Evolutionary conservation across 1,140 invertebrate species (phyloP), one percentile per base, ranked within the genome.

Genomic region (Heliconius nattereri): DNA sequence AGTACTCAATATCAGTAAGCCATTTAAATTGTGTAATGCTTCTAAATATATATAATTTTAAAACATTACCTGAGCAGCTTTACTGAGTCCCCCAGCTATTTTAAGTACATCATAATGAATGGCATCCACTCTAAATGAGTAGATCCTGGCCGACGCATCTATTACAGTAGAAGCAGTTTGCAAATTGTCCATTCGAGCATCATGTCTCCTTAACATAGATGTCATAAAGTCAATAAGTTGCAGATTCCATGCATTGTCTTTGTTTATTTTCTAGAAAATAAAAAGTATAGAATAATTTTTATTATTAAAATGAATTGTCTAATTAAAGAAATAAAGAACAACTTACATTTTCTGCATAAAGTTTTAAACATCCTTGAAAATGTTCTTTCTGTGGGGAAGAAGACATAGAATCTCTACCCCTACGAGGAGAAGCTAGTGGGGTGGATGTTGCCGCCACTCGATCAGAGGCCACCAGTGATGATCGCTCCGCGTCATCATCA

Each of bases 121-220:
- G 82, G 96, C 96, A 93, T 98, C 97, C 1, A 98, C 97, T 81
- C 97, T 93, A 78, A 96, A 96, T 9, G 97, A 96, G 92, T 98
- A 98, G 76, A 98, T 98, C 89, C 97, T 97, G 20, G 97, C 95
- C 81, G 97, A 97, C 1, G 97, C 97, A 94, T 98, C 97, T 37
- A 98, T 90, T 2, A 97, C 97, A 26, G 96, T 97, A 80, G 97
- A 97, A 3, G 97, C 97, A 32, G 97, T 95, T 95, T 98, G 95
- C 26, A 96, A 95, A 90, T 97, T 97, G 72, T 96, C 96, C 94
- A 97, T 95, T 60, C 96, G 95, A 0, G 93, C 90, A 87, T 96
- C 96, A 83, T 96, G 95, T 75, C 96, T 96, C 70, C 96, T 95
- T 37, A 97, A 85, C 94, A 97, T 96, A 29, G 96, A 96, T 7